Evolutionary conservation across 2,797 vertebrate species (phyloP).

Genomic region (Strix occidentalis): DNA sequence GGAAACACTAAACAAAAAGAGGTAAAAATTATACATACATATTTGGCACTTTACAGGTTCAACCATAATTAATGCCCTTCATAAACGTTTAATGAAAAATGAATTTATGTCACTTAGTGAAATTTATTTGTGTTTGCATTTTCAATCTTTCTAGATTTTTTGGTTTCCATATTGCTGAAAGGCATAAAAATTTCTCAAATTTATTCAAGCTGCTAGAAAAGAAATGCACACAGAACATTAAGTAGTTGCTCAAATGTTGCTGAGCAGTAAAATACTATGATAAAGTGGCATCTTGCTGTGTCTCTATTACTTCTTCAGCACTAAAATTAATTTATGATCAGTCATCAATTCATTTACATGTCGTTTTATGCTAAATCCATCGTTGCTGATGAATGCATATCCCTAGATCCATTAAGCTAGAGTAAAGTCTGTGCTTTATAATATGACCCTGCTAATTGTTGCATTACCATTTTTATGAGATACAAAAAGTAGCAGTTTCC

Average conservation of each 20-base stretch:
- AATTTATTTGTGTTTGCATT: slow-evolving; percentile 75
- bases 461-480: slow-evolving; percentile 87
- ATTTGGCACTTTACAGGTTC: slow-evolving; percentile 26
- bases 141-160: slow-evolving; percentile 65
- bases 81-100: slow-evolving; percentile 76
- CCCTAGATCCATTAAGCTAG: slow-evolving; percentile 80
- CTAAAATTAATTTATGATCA: slow-evolving; percentile 95
- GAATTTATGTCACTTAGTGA: slow-evolving; percentile 73
- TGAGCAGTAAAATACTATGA: slow-evolving; percentile 79
- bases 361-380: slow-evolving; percentile 89
- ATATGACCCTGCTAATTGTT: slow-evolving; percentile 84
- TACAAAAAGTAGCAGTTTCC: slow-evolving; percentile 75
- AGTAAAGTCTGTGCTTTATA: slow-evolving; percentile 82
- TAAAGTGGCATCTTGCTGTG: slow-evolving; percentile 81
- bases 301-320: slow-evolving; percentile 83
- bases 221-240: slow-evolving; percentile 73
- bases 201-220: slow-evolving; percentile 74
- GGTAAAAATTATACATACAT: not conserved
- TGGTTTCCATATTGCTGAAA: slow-evolving; percentile 70
- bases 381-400: slow-evolving; percentile 85
- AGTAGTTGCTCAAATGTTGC: slow-evolving; percentile 80
- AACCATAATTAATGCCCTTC: slow-evolving; percentile 66
- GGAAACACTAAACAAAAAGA: not conserved
- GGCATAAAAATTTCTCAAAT: slow-evolving; percentile 67
- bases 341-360: slow-evolving; percentile 92